Percentiles rank a stretch among this genome's conserved stretches.
phyloP scores from a whole-genome alignment of 2,888 invertebrate species.

The Epirrhoe alternata region DNA sequence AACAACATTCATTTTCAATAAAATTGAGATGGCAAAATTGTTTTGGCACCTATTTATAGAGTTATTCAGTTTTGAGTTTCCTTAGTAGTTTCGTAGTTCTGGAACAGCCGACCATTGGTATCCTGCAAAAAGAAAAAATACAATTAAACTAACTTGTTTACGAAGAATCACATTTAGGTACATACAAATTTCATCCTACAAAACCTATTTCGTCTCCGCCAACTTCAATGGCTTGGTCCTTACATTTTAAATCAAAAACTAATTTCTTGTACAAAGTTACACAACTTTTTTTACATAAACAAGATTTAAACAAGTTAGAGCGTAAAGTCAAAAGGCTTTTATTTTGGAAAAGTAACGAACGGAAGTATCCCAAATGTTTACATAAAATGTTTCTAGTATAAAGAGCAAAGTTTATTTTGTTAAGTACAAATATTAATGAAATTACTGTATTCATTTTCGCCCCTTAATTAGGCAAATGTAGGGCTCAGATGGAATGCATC shows the following conservation, averaged over 20 bases:
- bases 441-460: not conserved
- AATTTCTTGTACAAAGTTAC: not conserved
- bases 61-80: constrained; percentile 1
- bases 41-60: not conserved
- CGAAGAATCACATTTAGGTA: not conserved
- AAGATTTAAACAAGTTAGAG: not conserved
- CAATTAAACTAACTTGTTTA: not conserved
- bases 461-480: not conserved
- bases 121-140: constrained; percentile 37
- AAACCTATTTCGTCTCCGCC: not conserved
- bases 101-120: constrained; percentile 37
- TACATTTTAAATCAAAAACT: not conserved
- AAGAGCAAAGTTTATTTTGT: not conserved
- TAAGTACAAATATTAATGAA: not conserved
- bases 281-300: not conserved
- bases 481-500: not conserved
- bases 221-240: not conserved
- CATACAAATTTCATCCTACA: too few relatives aligned
- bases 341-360: constrained; percentile 10
- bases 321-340: not conserved
- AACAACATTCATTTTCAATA: not conserved
- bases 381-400: constrained; percentile 5
- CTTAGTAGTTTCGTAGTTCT: constrained; percentile 30
- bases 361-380: constrained; percentile 12
- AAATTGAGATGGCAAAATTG: not conserved